Percentiles rank a stretch among this genome's conserved stretches.
These are phyloP conservation scores for Lasioglossum lativentre DNA, from an alignment of 2,888 invertebrate species.

Conservation along the genomic window DNA sequence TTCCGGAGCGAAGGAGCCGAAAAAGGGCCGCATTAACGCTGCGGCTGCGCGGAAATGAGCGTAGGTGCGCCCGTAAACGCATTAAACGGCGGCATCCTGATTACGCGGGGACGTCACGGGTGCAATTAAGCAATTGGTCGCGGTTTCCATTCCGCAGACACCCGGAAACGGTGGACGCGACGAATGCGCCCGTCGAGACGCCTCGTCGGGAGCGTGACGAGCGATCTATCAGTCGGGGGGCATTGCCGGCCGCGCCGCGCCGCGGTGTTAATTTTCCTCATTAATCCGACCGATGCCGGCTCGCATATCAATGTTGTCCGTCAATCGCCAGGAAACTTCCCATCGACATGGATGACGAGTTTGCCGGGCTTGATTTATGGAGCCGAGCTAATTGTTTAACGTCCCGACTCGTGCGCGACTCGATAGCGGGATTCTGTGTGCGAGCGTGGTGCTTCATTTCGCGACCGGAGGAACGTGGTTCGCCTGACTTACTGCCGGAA, in stretches of 20 bases:
- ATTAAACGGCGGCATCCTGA: conserved; percentile 83
- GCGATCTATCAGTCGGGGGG: conserved; percentile 48
- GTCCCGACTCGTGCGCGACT: background rate
- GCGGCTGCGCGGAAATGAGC: conserved; percentile 70
- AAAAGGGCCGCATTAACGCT: background rate
- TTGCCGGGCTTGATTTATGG: background rate
- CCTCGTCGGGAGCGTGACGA: conserved; percentile 30
- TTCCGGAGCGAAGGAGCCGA: background rate
- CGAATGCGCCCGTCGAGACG: conserved; percentile 57
- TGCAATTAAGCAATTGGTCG: conserved; percentile 83
- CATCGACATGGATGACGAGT: conserved; percentile 2
- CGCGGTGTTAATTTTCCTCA: conserved; percentile 42
- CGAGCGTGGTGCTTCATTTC: background rate
- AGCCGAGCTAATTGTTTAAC: conserved; percentile 12
- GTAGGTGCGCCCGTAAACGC: conserved; percentile 80
- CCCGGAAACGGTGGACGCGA: conserved; percentile 69
- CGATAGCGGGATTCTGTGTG: background rate
- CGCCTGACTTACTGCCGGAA: background rate
- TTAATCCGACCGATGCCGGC: conserved; percentile 41
- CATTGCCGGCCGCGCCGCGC: conserved; percentile 11
- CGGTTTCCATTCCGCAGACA: conserved; percentile 80
- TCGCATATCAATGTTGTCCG: conserved; percentile 23
- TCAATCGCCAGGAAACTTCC: conserved; percentile 24
- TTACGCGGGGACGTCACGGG: conserved; percentile 75
- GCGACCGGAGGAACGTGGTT: background rate